These are phyloP conservation scores for Onychostruthus taczanowskii DNA, from an alignment of 2,113 vertebrate species.

Conservation along the genomic window DNA sequence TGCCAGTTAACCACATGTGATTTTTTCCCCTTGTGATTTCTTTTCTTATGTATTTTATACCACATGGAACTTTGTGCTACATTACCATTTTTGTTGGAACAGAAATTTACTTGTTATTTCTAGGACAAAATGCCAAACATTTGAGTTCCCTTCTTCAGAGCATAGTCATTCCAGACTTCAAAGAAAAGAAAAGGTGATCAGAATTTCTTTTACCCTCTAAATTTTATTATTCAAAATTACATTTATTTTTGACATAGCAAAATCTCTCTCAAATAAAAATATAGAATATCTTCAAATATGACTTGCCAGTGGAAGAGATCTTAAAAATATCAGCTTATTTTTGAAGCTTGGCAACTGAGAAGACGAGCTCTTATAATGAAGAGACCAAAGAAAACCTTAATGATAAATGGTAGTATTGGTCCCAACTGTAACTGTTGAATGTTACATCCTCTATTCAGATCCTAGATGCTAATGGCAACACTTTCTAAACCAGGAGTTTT, in stretches of 20 bases:
- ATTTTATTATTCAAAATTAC: background rate
- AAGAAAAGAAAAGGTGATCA: background rate
- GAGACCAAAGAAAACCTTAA: background rate
- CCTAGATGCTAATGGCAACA: background rate
- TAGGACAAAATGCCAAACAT: background rate
- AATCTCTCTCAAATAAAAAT: background rate
- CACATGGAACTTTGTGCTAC: background rate
- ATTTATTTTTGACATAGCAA: background rate
- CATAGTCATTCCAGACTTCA: background rate
- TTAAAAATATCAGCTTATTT: background rate
- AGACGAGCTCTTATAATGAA: background rate
- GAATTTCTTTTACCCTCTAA: background rate
- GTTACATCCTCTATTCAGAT: background rate
- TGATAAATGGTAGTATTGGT: background rate
- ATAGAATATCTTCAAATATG: background rate
- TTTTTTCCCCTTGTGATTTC: background rate
- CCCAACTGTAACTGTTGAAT: background rate
- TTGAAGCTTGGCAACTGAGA: background rate
- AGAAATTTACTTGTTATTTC: background rate
- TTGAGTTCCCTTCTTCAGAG: background rate
- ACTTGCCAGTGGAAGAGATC: background rate
- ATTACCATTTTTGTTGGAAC: background rate
- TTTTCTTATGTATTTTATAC: background rate
- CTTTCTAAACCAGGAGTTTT: background rate
- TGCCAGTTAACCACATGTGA: background rate